phyloP scores from a whole-genome alignment of 2,888 invertebrate species.

The Ochropleura plecta region DNA sequence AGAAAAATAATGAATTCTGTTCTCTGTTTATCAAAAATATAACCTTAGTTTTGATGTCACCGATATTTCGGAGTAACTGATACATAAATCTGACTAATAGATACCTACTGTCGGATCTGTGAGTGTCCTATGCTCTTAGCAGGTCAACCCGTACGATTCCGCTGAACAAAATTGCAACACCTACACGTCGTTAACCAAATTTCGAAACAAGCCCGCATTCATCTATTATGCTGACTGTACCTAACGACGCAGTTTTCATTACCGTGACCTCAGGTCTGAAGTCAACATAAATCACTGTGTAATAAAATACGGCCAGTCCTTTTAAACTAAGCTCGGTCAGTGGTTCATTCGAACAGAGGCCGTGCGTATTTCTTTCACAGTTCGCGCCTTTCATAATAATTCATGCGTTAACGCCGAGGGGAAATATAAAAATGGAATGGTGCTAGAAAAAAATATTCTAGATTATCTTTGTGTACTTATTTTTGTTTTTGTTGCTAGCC shows the following conservation, averaged over 20 bases:
- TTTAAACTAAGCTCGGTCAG: constrained; percentile 71
- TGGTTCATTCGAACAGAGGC: constrained; percentile 71
- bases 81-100: no score
- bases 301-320: constrained; percentile 45
- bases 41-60: no score
- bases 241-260: constrained; percentile 27
- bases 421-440: constrained; percentile 75
- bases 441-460: constrained; percentile 47
- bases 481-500: constrained; percentile 14
- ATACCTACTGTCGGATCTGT: no score
- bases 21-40: no score
- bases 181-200: no score
- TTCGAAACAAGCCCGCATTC: no score
- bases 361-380: constrained; percentile 76
- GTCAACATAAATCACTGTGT: constrained; percentile 58
- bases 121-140: no score
- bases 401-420: constrained; percentile 78
- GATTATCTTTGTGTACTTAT: constrained; percentile 23
- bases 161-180: no score
- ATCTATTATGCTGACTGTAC: constrained; percentile 1
- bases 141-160: no score
- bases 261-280: constrained; percentile 29
- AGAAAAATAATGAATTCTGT: no score
- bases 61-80: no score
- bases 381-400: constrained; percentile 74